Evolutionary conservation across 2,888 invertebrate species (phyloP).

Genomic region (Torymus auratus): DNA sequence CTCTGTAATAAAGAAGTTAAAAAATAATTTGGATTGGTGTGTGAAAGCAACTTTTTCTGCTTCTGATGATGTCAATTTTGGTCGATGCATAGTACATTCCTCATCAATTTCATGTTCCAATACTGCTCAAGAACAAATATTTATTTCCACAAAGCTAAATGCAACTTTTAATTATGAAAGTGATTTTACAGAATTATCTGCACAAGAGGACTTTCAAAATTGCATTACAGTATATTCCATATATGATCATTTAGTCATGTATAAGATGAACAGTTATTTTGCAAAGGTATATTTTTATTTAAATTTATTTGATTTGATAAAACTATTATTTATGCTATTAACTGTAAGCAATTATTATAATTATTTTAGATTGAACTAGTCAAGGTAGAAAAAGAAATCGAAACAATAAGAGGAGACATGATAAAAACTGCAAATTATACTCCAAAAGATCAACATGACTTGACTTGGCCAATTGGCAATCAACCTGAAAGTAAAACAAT

Average conservation of each 20-base stretch:
- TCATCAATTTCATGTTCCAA: conserved; percentile 81
- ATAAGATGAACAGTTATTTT: conserved; percentile 85
- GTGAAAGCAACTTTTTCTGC: conserved; percentile 90
- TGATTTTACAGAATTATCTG: conserved; percentile 74
- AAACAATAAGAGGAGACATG: conserved; percentile 76
- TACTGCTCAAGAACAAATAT: conserved; percentile 78
- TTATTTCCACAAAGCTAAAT: conserved; percentile 64
- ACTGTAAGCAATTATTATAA: conserved; percentile 51
- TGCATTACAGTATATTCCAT: conserved; percentile 84
- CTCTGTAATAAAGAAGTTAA: conserved; percentile 88
- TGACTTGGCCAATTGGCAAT: conserved; percentile 87
- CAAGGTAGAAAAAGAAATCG: conserved; percentile 75
- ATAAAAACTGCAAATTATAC: conserved; percentile 75
- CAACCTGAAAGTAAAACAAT: conserved; percentile 82
- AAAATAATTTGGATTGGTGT: conserved; percentile 91
- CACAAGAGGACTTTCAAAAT: conserved; percentile 77
- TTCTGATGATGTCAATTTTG: conserved; percentile 90
- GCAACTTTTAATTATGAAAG: conserved; percentile 74
- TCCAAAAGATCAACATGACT: conserved; percentile 72
- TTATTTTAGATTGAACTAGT: conserved; percentile 74
- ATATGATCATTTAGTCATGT: conserved; percentile 80
- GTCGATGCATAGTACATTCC: conserved; percentile 89
- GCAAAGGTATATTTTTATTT: conserved; percentile 79
- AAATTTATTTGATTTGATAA: background rate
- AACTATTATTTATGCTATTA: conserved; percentile 3